Evolutionary conservation across 2,888 invertebrate species (phyloP).

Genomic region (Phorcus lineatus): DNA sequence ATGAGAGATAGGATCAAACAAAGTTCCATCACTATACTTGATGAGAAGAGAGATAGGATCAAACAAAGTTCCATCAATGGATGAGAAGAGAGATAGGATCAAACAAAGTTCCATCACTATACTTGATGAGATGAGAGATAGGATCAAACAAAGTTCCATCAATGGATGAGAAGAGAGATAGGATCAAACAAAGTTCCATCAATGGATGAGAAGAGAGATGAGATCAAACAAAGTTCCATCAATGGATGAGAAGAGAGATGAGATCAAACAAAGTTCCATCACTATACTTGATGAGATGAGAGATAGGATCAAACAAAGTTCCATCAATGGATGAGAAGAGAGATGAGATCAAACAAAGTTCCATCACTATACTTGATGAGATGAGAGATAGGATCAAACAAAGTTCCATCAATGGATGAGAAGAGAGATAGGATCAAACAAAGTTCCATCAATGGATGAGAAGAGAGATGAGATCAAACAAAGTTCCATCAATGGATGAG

Average conservation of each 20-base stretch:
- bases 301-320: neutral
- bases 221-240: neutral
- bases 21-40: too few relatives aligned
- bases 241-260: neutral
- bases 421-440: too few relatives aligned
- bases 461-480: neutral
- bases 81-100: too few relatives aligned
- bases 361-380: too few relatives aligned
- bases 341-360: too few relatives aligned
- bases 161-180: neutral
- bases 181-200: too few relatives aligned
- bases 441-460: neutral
- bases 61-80: neutral
- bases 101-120: too few relatives aligned
- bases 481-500: neutral
- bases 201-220: neutral
- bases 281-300: neutral
- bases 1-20: too few relatives aligned
- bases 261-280: too few relatives aligned
- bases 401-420: neutral
- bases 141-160: neutral
- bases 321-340: neutral
- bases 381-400: neutral
- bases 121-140: neutral
- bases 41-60: neutral